Evolutionary conservation across 2,797 vertebrate species (phyloP), one percentile per base, ranked within the genome.

Genomic region (Myoxocephalus aenaeus): DNA sequence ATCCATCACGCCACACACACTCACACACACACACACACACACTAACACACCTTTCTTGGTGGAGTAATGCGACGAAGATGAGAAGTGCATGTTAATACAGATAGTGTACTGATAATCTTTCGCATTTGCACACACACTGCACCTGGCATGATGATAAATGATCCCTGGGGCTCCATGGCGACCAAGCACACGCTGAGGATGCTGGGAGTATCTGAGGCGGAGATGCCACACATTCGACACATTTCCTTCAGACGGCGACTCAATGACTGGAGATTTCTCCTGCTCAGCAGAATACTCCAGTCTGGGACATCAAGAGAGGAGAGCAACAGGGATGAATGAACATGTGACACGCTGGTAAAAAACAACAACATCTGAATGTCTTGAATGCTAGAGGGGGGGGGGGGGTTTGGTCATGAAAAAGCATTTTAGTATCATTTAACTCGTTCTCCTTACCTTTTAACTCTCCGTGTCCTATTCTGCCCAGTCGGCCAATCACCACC

Each of bases 81-180:
- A 73, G 53, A 75, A n/a, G 27, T 40, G 65, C 12, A 40, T 9
- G 22, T 81, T 57, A 63, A 77, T 83, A 74, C 65, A 54, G 13
- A 78, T 48, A 40, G 12, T 40, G n/a, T 67, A 65, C 80, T 78
- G 75, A 73, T 75, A 72, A 69, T 75, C 34, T 70, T 29, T 53
- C 22, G 48, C 50, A 29, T 65, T 38, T 32, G 44, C 61, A 46
- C 36, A 61, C 59, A 63, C 61, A 46, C 40, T 67, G 50, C 94
- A 97, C 98, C 98, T 97, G 98, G 98, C 98, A 99, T 99, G 86
- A 99, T 97, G 93, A 99, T 96, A 88, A 99, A 99, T 87, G 98
- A 99, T 71, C 97, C 98, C 92, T 99, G 98, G 34, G 98, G 97
- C 92, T 99, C 98, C 96, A 99, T 97, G 87, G 98, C 98, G 85